Evolutionary conservation across 2,113 vertebrate species (phyloP).

Genomic region (Salvelinus fontinalis): DNA sequence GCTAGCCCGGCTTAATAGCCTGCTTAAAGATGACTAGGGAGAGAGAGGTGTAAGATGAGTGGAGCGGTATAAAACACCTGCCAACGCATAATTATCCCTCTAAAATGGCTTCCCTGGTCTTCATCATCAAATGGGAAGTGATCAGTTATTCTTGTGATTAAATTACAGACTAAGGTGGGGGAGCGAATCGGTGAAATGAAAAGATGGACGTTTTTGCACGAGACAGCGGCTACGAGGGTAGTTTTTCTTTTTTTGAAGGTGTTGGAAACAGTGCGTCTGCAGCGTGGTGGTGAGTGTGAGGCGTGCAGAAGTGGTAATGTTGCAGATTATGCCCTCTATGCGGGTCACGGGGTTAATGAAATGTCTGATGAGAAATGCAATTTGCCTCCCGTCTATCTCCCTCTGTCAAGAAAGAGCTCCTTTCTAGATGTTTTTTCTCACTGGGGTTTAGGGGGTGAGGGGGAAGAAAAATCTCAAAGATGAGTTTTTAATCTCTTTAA

Average conservation of each 20-base stretch:
- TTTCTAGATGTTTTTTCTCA: slow-evolving; percentile 41
- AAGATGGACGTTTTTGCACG: slow-evolving; percentile 8
- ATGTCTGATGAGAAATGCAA: slow-evolving; percentile 80
- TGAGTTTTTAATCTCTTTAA: slow-evolving; percentile 82
- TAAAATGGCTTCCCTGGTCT: slow-evolving; percentile 18
- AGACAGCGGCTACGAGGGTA: slow-evolving; percentile 3
- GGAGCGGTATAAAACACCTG: neutral
- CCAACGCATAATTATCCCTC: neutral
- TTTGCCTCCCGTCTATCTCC: slow-evolving; percentile 71
- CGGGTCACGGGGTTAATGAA: slow-evolving; percentile 79
- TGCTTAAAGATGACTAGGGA: slow-evolving; percentile 57
- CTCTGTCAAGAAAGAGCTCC: slow-evolving; percentile 66
- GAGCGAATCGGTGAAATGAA: slow-evolving; percentile 28
- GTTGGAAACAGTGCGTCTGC: slow-evolving; percentile 52
- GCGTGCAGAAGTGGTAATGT: slow-evolving; percentile 77
- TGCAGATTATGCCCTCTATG: slow-evolving; percentile 75
- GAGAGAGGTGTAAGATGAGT: slow-evolving; percentile 8
- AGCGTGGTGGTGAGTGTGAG: slow-evolving; percentile 22
- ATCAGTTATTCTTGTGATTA: slow-evolving; percentile 28
- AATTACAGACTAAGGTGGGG: slow-evolving; percentile 20
- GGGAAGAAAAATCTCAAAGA: slow-evolving; percentile 52
- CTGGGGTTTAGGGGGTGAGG: slow-evolving; percentile 12
- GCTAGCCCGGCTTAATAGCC: slow-evolving; percentile 60
- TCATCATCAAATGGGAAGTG: slow-evolving; percentile 21
- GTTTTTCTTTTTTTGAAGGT: slow-evolving; percentile 38